Evolutionary conservation across 2,888 invertebrate species (phyloP), one percentile per base, ranked within the genome.

Genomic region (Boloria euphrosyne): DNA sequence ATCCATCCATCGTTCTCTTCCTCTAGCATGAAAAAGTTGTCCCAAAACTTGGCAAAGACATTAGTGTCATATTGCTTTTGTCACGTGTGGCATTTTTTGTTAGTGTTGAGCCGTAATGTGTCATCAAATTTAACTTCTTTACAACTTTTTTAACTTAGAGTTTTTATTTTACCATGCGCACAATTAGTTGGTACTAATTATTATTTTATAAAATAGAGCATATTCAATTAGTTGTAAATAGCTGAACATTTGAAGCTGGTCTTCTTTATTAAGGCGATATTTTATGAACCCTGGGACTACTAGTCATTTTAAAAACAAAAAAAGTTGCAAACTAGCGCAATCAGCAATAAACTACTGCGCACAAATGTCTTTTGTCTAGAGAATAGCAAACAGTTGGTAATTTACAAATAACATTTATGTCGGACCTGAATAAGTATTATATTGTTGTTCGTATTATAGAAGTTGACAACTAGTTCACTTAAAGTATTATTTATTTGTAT

Each of bases 51-150:
- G 77, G 79, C 76, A 76, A 74, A 78, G 77, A 78, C 80, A 81
- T 82, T 82, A 83, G 85, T 82, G 81, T 87, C 82, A 80, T 82
- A 80, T 84, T 83, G 79, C 79, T 75, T 74, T 75, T 77, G 80
- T 81, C 82, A 81, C 84, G 81, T 82, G 83, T 80, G 79, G 78
- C 77, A 75, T 84, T 85, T 86, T 89, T 89, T 89, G 79, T 78
- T 63, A 50, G 51, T 75, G 78, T 80, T 79, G 79, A 78, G 79
- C 67, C 71, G 66, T 72, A 76, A 72, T 79, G 78, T 80, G 83
- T 85, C 87, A 81, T 87, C 83, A 79, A 83, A 83, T 83, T 84
- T 85, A 85, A 88, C 89, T 87, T 83, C 85, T 81, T 86, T 81
- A 86, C 83, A 85, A 82, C 79, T 78, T 76, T 80, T 74, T 76